Percentiles rank a stretch among this genome's conserved stretches.
Evolutionary conservation across 1,140 invertebrate genomes (phyloP).

Genomic region (Procambarus clarkii): DNA sequence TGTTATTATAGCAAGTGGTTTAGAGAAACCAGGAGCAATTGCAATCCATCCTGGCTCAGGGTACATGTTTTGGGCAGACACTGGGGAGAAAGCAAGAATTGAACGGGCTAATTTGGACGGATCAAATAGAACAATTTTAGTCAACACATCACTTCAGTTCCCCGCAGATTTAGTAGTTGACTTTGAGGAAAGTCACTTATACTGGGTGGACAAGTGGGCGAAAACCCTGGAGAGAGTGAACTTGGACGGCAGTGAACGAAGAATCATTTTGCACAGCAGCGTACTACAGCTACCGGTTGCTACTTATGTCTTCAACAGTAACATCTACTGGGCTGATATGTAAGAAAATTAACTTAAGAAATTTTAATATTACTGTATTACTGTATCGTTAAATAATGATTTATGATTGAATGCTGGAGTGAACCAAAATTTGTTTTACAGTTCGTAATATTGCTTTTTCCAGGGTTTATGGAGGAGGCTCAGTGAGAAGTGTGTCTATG

Average conservation of each 20-base stretch:
- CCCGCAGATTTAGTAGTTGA: constrained; percentile 82
- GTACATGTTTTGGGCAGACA: constrained; percentile 82
- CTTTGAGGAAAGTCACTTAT: constrained; percentile 76
- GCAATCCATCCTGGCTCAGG: constrained; percentile 82
- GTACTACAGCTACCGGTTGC: constrained; percentile 71
- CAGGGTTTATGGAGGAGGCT: constrained; percentile 81
- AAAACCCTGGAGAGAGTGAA: constrained; percentile 77
- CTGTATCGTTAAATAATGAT: neutral
- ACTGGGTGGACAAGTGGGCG: constrained; percentile 78
- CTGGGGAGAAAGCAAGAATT: constrained; percentile 77
- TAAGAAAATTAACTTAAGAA: constrained; percentile 74
- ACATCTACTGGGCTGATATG: constrained; percentile 80
- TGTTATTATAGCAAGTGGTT: constrained; percentile 77
- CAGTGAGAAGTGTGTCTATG: constrained; percentile 81
- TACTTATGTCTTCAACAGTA: constrained; percentile 77
- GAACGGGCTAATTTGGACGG: constrained; percentile 80
- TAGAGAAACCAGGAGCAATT: constrained; percentile 79
- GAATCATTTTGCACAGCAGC: neutral
- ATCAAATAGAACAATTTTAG: constrained; percentile 78
- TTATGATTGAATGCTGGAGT: neutral
- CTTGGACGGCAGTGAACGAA: constrained; percentile 77
- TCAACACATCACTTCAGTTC: constrained; percentile 77
- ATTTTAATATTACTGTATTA: neutral
- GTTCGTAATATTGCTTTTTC: constrained; percentile 41
- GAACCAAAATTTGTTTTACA: neutral